Conservation (phyloP, 2,888 invertebrate species). For the Gryllus longicercus region DNA sequence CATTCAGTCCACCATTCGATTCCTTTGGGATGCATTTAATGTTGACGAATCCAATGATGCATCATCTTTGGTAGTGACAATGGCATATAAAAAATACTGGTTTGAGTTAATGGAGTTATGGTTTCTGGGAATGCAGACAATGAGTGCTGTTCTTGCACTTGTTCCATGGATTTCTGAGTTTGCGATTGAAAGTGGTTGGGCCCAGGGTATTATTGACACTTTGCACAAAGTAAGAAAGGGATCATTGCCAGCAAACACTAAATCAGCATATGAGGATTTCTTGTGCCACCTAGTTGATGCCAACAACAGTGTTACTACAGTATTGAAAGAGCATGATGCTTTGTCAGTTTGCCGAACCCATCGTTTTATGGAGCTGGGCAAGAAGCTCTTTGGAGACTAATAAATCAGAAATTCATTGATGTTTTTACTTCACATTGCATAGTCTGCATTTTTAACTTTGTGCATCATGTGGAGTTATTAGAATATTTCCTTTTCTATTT, state of each 20-base stretch:
- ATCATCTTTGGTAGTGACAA: conserved; percentile 74
- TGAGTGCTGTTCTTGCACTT: conserved; percentile 74
- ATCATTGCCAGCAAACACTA: conserved; percentile 75
- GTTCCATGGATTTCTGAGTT: conserved; percentile 89
- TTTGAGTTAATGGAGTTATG: conserved; percentile 85
- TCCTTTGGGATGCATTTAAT: conserved; percentile 89
- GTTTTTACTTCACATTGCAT: neutral
- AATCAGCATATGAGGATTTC: conserved; percentile 87
- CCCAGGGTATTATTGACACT: conserved; percentile 78
- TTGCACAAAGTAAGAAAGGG: conserved; percentile 79
- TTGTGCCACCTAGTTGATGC: conserved; percentile 79
- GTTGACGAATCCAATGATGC: conserved; percentile 85
- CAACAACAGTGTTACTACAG: conserved; percentile 67
- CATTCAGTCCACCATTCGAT: conserved; percentile 83
- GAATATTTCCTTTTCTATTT: conserved; percentile 23
- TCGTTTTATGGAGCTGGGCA: conserved; percentile 83
- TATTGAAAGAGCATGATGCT: conserved; percentile 78
- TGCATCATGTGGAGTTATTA: conserved; percentile 25
- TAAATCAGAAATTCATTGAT: neutral
- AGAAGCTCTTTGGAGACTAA: conserved; percentile 82
- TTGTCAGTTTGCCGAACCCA: conserved; percentile 81
- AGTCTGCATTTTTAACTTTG: conserved; percentile 19
- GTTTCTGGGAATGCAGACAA: conserved; percentile 92
- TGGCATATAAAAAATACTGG: conserved; percentile 84
- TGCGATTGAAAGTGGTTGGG: conserved; percentile 91